Evolutionary conservation across 2,888 invertebrate species (phyloP).

Genomic region (Tenthredo amoena): DNA sequence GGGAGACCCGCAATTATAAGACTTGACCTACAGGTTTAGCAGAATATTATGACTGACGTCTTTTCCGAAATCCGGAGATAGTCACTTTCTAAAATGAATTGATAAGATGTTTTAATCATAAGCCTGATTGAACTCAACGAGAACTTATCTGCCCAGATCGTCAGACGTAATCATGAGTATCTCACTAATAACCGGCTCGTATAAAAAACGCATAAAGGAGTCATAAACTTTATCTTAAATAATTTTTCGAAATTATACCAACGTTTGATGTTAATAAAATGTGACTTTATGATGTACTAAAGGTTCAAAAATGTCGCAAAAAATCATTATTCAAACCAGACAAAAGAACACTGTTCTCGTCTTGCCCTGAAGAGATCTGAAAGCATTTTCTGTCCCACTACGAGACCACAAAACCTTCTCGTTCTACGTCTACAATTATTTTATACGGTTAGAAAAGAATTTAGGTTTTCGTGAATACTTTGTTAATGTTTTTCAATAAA

Average conservation of each 20-base stretch:
- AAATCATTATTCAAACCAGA: not conserved
- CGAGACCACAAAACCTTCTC: conserved; percentile 70
- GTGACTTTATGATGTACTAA: not conserved
- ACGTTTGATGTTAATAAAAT: too few species aligned
- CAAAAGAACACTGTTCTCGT: not conserved
- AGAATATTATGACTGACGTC: too few species aligned
- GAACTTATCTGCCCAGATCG: too few species aligned
- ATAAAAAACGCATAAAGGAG: too few species aligned
- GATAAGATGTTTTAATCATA: too few species aligned
- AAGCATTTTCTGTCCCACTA: conserved; percentile 75
- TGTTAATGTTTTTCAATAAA: conserved; percentile 1
- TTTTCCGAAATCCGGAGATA: too few species aligned
- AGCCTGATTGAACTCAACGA: too few species aligned
- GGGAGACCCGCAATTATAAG: not conserved
- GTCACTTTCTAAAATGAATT: too few species aligned
- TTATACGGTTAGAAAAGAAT: conserved; percentile 38
- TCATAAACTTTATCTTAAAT: too few species aligned
- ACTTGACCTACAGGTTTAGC: not conserved
- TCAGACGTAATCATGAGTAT: too few species aligned
- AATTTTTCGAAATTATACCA: too few species aligned
- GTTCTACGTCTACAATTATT: conserved; percentile 18
- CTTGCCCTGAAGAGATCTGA: conserved; percentile 63
- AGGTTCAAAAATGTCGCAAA: not conserved
- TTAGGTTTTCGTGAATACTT: conserved; percentile 14
- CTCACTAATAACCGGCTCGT: too few species aligned